Conservation (phyloP, 2,888 invertebrate species). For the Gandaritis pyraliata region DNA sequence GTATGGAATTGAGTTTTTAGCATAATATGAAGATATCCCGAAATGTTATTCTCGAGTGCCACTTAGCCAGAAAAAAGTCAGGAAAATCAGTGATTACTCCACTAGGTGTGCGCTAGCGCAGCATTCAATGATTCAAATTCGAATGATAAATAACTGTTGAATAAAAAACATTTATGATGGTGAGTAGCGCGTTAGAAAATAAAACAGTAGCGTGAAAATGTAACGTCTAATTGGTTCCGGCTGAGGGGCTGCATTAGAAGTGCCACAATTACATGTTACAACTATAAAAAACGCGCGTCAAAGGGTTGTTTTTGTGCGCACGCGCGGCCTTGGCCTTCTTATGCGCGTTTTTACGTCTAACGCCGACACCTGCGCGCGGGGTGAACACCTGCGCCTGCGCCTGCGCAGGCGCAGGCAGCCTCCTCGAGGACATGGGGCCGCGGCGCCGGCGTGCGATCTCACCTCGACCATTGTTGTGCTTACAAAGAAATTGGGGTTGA, state of each 20-base stretch:
- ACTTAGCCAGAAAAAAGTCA: too few species aligned
- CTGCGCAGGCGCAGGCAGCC: not conserved
- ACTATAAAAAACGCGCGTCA: conserved; percentile 49
- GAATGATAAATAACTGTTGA: not conserved
- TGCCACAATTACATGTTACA: conserved; percentile 47
- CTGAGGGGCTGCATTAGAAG: conserved; percentile 60
- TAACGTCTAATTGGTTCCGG: conserved; percentile 62
- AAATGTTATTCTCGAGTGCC: too few species aligned
- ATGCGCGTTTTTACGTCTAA: conserved; percentile 48
- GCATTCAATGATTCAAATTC: not conserved
- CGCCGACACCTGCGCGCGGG: conserved; percentile 47
- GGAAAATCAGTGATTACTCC: too few species aligned
- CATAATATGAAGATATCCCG: too few species aligned
- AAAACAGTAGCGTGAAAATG: conserved; percentile 14
- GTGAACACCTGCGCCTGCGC: conserved; percentile 5
- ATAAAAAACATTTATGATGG: conserved; percentile 9
- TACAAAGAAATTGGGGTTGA: not conserved
- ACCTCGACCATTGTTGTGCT: not conserved
- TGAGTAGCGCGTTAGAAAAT: conserved; percentile 17
- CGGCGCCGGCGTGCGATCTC: not conserved
- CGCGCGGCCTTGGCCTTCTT: conserved; percentile 59
- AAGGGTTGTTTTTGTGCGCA: conserved; percentile 59
- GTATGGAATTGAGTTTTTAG: too few species aligned
- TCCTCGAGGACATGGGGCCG: not conserved
- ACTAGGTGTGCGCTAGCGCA: too few species aligned